Base-by-base conservation (phyloP, 2,888 invertebrate species). In the Xylophagus ater region DNA sequence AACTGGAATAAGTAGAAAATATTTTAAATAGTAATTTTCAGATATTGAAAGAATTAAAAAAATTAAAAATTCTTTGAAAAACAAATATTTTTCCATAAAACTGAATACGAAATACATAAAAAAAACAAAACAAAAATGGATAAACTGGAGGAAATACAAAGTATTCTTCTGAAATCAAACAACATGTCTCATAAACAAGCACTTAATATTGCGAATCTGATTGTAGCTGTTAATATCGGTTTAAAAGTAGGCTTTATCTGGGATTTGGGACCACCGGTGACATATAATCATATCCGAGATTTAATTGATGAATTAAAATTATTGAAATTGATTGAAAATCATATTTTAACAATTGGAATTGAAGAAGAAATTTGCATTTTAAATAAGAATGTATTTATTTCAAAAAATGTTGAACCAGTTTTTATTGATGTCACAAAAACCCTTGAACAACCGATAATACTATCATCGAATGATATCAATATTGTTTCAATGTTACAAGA, bases 231-330 rank as follows among this genome's bases (percentile, higher is more conserved):
- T 9, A 46, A 48, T 42, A 28, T 34, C 30, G 53, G 51, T 9
- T 13, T 54, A 9, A 57, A 56, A 47, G 44, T 53, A 12, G 50
- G 50, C 17, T 56, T 51, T 43, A 43, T 56, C 12, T 56, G 56
- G 56, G 56, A 56, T 37, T 38, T 48, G 17, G 51, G 51, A 14
- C 40, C 45, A 10, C 43, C 37, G 13, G 40, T 51, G 4, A 41
- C 47, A 3, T 18, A 41, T 4, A 23, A 38, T 4, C 30, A 45
- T 18, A 36, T 53, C 2, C 20, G 34, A 14, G 32, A 34, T 8
- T 25, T 55, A 9, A 18, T 54, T 12, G 37, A 34, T 14, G 33
- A 41, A 23, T 40, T 56, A 24, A 51, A 49, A 41, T 12, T 26
- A 7, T 38, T 34, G n/a, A 43, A 47, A 3, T 15, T 52, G 4